Percentiles rank a stretch among this genome's conserved stretches.
Conservation (phyloP, 2,888 invertebrate genomes). For the Oscheius onirici region DNA sequence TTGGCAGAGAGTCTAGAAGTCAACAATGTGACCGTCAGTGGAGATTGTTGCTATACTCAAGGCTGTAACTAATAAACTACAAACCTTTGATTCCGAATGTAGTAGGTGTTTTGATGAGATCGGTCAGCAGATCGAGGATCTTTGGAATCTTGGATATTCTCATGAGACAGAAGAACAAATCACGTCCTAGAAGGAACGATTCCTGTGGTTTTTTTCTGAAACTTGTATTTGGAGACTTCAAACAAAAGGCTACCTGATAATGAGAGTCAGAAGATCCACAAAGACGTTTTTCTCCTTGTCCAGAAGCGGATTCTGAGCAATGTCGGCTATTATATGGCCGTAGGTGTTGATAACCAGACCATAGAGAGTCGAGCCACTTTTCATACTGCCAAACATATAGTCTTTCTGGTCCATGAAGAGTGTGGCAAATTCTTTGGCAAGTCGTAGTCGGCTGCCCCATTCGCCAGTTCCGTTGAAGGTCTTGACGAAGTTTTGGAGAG, state of each 20-base stretch:
- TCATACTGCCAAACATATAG: conserved; percentile 39
- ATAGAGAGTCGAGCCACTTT: conserved; percentile 29
- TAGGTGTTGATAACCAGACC: conserved; percentile 36
- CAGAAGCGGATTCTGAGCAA: not conserved
- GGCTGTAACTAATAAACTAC: conserved; percentile 4
- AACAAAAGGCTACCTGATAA: not conserved
- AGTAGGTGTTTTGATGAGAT: conserved; percentile 12
- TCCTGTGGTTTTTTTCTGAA: conserved; percentile 3
- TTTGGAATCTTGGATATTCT: conserved; percentile 17
- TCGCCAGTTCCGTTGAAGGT: conserved; percentile 38
- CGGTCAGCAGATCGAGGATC: conserved; percentile 3
- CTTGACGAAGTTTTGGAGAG: conserved; percentile 51
- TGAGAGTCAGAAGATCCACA: not conserved
- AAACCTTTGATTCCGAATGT: conserved; percentile 15
- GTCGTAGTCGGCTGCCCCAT: conserved; percentile 34
- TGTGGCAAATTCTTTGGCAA: conserved; percentile 26
- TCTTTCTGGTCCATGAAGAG: conserved; percentile 36
- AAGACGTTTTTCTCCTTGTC: conserved; percentile 10
- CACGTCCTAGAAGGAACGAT: conserved; percentile 9
- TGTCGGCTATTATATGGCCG: conserved; percentile 41
- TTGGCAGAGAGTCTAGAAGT: not conserved
- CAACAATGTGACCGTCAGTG: not conserved
- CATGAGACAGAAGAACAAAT: conserved; percentile 8
- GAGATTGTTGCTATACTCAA: not conserved
- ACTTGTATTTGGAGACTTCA: not conserved